Evolutionary conservation across 2,113 vertebrate genomes (phyloP).

Genomic region (Pipa parva): DNA sequence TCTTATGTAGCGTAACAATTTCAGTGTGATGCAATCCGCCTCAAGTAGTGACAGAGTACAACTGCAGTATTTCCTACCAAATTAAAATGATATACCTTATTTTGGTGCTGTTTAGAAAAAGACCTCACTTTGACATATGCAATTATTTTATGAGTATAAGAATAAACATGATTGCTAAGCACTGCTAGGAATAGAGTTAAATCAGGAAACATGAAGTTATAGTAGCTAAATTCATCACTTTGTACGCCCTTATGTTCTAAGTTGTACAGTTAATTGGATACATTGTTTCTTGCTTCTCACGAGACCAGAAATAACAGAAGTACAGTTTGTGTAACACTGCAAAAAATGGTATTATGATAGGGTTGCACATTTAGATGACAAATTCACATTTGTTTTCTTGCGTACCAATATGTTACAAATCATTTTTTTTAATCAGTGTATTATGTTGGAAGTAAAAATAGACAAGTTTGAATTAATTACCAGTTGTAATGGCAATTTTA

Average conservation of each 20-base stretch:
- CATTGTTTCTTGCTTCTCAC: slow-evolving; percentile 61
- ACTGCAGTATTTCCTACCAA: slow-evolving; percentile 65
- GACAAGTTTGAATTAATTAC: slow-evolving; percentile 56
- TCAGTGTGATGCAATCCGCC: slow-evolving; percentile 71
- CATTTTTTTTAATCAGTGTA: slow-evolving; percentile 49
- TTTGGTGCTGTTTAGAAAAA: slow-evolving; percentile 66
- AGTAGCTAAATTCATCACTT: slow-evolving; percentile 70
- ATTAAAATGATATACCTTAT: slow-evolving; percentile 70
- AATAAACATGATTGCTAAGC: slow-evolving; percentile 69
- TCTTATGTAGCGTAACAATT: slow-evolving; percentile 73
- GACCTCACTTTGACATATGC: slow-evolving; percentile 75
- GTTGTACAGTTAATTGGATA: slow-evolving; percentile 75
- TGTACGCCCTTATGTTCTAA: slow-evolving; percentile 68
- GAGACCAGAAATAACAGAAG: slow-evolving; percentile 64
- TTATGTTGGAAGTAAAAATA: slow-evolving; percentile 36
- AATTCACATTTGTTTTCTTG: slow-evolving; percentile 65
- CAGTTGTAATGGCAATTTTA: slow-evolving; percentile 46
- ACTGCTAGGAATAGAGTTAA: slow-evolving; percentile 70
- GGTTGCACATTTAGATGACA: slow-evolving; percentile 61
- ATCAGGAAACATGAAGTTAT: slow-evolving; percentile 70
- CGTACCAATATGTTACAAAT: slow-evolving; percentile 66
- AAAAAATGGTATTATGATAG: slow-evolving; percentile 71
- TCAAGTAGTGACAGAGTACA: slow-evolving; percentile 56
- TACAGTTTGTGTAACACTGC: slow-evolving; percentile 65
- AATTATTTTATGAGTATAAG: slow-evolving; percentile 72